Evolutionary conservation across 2,797 vertebrate genomes (phyloP), one percentile per base, ranked within the genome.

Genomic region (Phalanger gymnotis): DNA sequence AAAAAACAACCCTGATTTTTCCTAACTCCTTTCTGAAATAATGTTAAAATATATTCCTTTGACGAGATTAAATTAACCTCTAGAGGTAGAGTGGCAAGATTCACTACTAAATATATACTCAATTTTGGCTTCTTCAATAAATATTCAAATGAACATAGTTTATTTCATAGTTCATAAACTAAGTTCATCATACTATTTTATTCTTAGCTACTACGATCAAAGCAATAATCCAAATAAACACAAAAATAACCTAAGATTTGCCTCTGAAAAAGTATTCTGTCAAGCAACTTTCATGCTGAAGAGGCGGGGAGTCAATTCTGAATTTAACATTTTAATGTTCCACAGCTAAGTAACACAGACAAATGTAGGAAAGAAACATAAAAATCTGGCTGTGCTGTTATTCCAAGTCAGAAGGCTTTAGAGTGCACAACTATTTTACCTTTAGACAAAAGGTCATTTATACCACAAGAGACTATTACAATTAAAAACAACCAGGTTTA

Each of bases 81-180:
- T 93, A 95, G 16, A 93, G 54, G n/a, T 89, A 87, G 57, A 96
- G 3, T 55, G 87, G 90, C 25, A 94, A 95, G 94, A 73, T 56
- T 9, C 10, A 87, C 53, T 91, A 61, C 55, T 81, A 58, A 95
- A 95, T 53, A 93, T 54, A 94, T 2, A 57, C 19, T 52, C 91
- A 90, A 96, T 90, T 92, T 95, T 53, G 28, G 56, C 54, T 90
- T 92, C 87, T 61, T 91, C 22, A 95, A 96, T 92, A 66, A 91
- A 58, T 61, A 94, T 89, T 31, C 89, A 90, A 91, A 61, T 90
- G 94, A 53, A 93, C 25, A 55, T 87, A 56, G 9, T 87, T n/a
- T n/a, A n/a, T n/a, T n/a, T n/a, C n/a, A n/a, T n/a, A n/a, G n/a
- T n/a, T n/a, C n/a, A n/a, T 51, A 87, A 87, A 51, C 22, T 47